Evolutionary conservation across 2,113 vertebrate genomes (phyloP).

Genomic region (Amblyornis subalaris): DNA sequence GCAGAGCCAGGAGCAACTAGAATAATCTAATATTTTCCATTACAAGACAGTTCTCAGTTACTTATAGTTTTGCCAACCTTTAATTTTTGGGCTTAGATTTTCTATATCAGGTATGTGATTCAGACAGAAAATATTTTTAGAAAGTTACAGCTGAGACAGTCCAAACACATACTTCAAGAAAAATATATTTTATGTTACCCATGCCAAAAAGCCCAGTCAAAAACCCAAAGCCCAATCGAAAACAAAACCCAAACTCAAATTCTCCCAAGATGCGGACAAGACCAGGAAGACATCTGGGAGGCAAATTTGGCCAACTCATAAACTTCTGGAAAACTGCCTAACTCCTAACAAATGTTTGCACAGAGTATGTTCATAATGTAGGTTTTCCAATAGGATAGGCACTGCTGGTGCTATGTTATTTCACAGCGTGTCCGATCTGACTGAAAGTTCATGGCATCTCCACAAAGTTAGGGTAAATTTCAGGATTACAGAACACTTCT

Average conservation of each 20-base stretch:
- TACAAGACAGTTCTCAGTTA: background rate
- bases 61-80: conserved; percentile 5
- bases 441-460: background rate
- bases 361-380: background rate
- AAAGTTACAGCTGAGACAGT: background rate
- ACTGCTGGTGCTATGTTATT: background rate
- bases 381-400: background rate
- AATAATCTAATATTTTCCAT: conserved; percentile 26
- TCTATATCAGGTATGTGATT: background rate
- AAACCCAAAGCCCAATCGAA: background rate
- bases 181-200: background rate
- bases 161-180: background rate
- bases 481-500: background rate
- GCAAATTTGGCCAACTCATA: background rate
- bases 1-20: background rate
- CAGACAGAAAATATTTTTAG: conserved; percentile 39
- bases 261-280: background rate
- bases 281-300: background rate
- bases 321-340: background rate
- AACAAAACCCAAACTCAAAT: background rate
- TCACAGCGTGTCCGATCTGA: accelerated
- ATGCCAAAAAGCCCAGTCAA: background rate
- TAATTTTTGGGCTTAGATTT: conserved; percentile 13
- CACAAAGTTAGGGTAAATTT: background rate
- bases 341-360: background rate